Conservation (phyloP, 2,888 invertebrate species). For the Hydrotaea diabolus region DNA sequence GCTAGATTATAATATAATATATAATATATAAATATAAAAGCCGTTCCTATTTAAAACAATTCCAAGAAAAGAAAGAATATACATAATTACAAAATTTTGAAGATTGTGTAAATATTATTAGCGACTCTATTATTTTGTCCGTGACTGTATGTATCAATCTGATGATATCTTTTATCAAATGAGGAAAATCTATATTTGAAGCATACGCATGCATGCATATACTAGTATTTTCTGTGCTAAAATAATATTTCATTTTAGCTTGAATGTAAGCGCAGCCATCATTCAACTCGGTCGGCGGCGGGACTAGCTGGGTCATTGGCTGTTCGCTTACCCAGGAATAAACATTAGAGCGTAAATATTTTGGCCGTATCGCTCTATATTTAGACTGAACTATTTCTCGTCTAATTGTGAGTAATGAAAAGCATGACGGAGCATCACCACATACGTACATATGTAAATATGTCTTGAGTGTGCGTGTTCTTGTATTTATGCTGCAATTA, state of each 20-base stretch:
- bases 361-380: slow-evolving; percentile 41
- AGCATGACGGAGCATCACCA: not conserved
- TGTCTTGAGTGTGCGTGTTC: not conserved
- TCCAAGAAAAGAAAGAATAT: no score
- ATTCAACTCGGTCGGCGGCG: not conserved
- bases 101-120: no score
- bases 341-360: slow-evolving; percentile 26
- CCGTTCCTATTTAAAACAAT: no score
- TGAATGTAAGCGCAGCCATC: slow-evolving; percentile 20
- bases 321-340: slow-evolving; percentile 47
- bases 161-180: not conserved
- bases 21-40: no score
- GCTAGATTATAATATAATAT: no score
- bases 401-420: slow-evolving; percentile 37
- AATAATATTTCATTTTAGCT: slow-evolving; percentile 3
- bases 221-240: not conserved
- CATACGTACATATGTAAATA: not conserved
- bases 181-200: not conserved
- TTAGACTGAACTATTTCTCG: slow-evolving; percentile 53
- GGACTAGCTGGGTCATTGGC: slow-evolving; percentile 52
- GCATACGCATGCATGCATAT: not conserved
- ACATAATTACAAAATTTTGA: no score
- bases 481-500: slow-evolving; percentile 53
- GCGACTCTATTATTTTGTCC: no score
- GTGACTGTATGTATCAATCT: no score